Conservation (phyloP, 2,113 vertebrate species). For the Xenus cinereus region DNA sequence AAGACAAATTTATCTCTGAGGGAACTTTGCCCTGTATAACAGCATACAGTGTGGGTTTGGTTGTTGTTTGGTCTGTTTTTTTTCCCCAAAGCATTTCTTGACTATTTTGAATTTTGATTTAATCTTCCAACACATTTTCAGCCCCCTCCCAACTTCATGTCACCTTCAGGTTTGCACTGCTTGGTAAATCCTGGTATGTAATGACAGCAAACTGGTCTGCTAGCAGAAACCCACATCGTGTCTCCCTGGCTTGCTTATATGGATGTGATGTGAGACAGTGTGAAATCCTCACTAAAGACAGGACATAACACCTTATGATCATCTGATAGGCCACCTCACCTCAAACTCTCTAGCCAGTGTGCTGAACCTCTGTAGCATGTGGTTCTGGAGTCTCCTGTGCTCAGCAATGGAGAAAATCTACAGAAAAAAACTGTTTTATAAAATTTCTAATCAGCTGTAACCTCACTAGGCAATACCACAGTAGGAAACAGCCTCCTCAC, state of each 20-base stretch:
- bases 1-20: neutral
- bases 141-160: neutral
- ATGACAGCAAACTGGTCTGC: neutral
- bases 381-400: neutral
- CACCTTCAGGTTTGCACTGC: neutral
- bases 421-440: no score
- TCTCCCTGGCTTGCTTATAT: neutral
- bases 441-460: neutral
- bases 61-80: neutral
- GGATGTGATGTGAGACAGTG: neutral
- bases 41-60: neutral
- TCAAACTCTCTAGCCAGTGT: no score
- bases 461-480: neutral
- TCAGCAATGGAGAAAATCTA: neutral
- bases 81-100: accelerated
- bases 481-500: neutral
- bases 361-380: neutral
- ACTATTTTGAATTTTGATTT: neutral
- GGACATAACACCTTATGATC: neutral
- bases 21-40: accelerated
- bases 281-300: neutral
- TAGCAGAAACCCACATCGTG: accelerated
- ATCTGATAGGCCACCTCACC: neutral
- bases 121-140: neutral
- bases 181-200: neutral